Base-by-base conservation (phyloP, 2,888 invertebrate species). In the Prosapia bicincta region DNA sequence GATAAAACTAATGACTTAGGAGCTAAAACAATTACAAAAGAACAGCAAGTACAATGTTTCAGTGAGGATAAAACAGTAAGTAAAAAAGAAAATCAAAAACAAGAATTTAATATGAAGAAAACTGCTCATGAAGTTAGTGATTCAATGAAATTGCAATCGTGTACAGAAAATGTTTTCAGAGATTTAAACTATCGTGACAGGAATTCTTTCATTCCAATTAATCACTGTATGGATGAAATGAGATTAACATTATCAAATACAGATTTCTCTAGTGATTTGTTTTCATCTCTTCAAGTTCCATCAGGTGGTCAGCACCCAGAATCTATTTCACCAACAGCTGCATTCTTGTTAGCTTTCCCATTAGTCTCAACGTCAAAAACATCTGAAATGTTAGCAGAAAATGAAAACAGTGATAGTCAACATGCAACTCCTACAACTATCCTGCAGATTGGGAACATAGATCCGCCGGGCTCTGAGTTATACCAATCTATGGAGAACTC, bases 321-420 rank as follows among this genome's bases (percentile, higher is more conserved):
- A 81, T 89, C 89, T 0, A 88, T 90, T 71, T 93, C 93, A 1
- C 93, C 93, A 5, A 93, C 93, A 1, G 93, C 93, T 15, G 93
- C 93, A 0, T 93, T 93, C 83, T 85, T 93, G 13, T 88, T 92
- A 86, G 91, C 92, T 1, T 93, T 93, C 82, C 93, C 93, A 0
- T 84, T 93, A 69, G 93, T 93, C 0, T 92, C 89, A 0, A 88
- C 89, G 3, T 82, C 88, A 9, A 88, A 88, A 78, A 88, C 87
- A 7, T 87, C 88, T 69, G 87, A 86, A 83, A 85, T 85, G 20
- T 86, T 87, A 0, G 88, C 88, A 71, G 89, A 88, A 75, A 78
- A 76, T 72, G 88, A 88, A 78, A 87, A 84, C 76, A 82, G 83
- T 3, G 86, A 86, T 76, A 86, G 86, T 79, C 84, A 85, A 77